Evolutionary conservation across 2,888 invertebrate species (phyloP).

Genomic region (Dorcus hopei): DNA sequence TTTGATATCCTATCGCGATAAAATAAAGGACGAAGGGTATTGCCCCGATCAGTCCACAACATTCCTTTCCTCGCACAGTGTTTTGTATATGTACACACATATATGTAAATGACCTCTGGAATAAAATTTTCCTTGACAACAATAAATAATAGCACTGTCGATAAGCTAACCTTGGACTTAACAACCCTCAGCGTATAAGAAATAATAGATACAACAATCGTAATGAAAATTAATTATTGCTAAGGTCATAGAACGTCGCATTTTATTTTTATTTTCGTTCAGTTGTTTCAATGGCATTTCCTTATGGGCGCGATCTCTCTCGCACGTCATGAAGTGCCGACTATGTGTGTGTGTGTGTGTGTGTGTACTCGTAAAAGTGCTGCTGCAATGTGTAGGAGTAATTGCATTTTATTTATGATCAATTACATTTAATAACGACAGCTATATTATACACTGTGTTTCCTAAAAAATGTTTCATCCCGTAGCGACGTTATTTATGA

Average conservation of each 20-base stretch:
- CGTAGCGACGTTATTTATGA: too few species aligned
- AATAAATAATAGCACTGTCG: constrained; percentile 11
- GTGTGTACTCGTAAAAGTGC: too few species aligned
- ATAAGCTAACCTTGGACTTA: constrained; percentile 14
- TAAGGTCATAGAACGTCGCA: constrained; percentile 22
- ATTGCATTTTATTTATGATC: too few species aligned
- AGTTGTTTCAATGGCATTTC: constrained; percentile 23
- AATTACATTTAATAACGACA: too few species aligned
- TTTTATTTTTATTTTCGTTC: constrained; percentile 18
- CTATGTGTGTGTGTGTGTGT: too few species aligned
- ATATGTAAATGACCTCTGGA: neutral
- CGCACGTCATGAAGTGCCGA: neutral
- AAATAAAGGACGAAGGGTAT: too few species aligned
- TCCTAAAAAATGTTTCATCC: too few species aligned
- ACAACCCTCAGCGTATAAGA: constrained; percentile 1
- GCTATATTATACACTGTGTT: too few species aligned
- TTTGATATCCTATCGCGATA: too few species aligned
- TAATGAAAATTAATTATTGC: constrained; percentile 2
- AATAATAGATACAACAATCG: constrained; percentile 2
- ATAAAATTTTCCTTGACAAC: neutral
- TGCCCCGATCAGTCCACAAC: neutral
- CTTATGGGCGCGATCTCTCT: constrained; percentile 22
- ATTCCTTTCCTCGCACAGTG: neutral
- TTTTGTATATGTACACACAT: neutral
- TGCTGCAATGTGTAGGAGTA: too few species aligned